A percentile compares a stretch with the other conserved stretches of the same genome.
phyloP scores from a whole-genome alignment of 2,113 vertebrate genomes.

The Trachemys scripta region DNA sequence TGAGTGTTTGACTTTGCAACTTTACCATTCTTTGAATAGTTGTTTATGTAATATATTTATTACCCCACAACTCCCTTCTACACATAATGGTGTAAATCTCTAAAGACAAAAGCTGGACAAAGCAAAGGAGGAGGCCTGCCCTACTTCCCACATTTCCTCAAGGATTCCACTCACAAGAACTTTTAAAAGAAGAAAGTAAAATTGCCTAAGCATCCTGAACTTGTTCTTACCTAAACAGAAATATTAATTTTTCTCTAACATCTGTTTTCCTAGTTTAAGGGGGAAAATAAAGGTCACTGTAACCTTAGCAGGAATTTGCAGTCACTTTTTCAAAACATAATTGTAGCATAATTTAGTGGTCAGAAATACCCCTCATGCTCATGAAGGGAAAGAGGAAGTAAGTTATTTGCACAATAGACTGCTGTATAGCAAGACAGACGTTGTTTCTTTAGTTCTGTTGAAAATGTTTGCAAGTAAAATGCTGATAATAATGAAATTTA shows the following conservation, averaged over 20 bases:
- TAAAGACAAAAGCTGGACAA: background rate
- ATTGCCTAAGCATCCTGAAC: background rate
- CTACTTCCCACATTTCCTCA: background rate
- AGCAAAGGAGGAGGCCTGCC: background rate
- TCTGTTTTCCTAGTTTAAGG: background rate
- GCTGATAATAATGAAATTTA: background rate
- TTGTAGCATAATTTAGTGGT: background rate
- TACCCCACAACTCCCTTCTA: background rate
- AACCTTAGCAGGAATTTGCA: background rate
- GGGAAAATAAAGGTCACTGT: background rate
- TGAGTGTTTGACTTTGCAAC: background rate
- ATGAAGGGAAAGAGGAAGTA: background rate
- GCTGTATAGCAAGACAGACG: background rate
- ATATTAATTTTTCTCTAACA: background rate
- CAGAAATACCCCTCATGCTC: background rate
- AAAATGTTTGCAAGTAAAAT: background rate
- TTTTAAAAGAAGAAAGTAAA: background rate
- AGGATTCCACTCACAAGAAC: constrained; percentile 19
- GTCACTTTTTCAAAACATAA: background rate
- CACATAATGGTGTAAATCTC: background rate
- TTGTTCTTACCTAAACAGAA: background rate
- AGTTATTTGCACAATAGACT: background rate
- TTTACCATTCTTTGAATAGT: background rate
- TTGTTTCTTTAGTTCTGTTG: background rate
- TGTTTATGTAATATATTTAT: background rate